Evolutionary conservation across 2,888 invertebrate species (phyloP).

Genomic region (Harpagoxenus sublaevis): DNA sequence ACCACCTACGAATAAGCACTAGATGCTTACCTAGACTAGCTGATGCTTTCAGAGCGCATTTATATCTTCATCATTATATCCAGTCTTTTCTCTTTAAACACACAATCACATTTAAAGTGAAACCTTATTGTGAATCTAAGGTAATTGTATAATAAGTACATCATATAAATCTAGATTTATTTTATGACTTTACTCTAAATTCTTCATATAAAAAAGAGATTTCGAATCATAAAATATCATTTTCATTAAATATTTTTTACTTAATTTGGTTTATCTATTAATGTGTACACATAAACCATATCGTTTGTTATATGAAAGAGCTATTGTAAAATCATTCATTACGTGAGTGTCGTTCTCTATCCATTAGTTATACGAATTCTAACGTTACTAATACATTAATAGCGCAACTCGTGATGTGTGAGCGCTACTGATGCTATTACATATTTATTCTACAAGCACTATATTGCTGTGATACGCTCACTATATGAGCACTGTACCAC

Average conservation of each 20-base stretch:
- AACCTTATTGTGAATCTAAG: background rate
- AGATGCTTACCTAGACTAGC: background rate
- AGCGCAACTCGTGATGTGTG: background rate
- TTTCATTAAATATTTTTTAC: background rate
- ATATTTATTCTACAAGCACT: background rate
- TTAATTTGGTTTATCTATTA: background rate
- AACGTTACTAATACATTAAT: background rate
- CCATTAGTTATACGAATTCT: background rate
- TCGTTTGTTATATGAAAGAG: background rate
- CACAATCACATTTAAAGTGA: background rate
- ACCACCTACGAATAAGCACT: background rate
- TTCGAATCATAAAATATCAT: background rate
- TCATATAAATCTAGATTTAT: background rate
- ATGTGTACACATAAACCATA: background rate
- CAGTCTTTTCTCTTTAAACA: background rate
- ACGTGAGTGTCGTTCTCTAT: background rate
- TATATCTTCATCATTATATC: background rate
- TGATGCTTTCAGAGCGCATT: background rate
- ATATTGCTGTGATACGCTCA: background rate
- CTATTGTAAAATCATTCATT: background rate
- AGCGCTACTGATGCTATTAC: background rate
- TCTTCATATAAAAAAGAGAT: background rate
- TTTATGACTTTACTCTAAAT: background rate
- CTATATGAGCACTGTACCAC: background rate
- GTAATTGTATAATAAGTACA: background rate